Evolutionary conservation across 2,888 invertebrate species (phyloP), one percentile per base, ranked within the genome.

Genomic region (Geophilus truncorum): DNA sequence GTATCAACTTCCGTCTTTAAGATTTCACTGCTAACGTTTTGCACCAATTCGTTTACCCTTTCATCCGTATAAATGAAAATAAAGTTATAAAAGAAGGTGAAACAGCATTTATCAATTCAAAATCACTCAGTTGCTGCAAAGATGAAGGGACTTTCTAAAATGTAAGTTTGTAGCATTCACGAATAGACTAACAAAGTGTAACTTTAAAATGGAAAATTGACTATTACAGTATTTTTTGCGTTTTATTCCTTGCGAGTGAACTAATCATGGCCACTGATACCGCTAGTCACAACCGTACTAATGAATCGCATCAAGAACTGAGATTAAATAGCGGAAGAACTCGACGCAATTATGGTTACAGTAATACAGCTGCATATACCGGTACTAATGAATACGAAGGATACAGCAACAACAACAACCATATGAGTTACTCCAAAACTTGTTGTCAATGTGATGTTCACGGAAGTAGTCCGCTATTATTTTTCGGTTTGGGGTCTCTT

Each of bases 401-500:
- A 10, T 25, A 70, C 28, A 28, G n/a, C 12, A 28, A 7, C 70
- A 28, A 70, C 28, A 10, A 25, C 10, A 70, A 28, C 12, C 5
- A 3, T 10, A n/a, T 3, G 23, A 28, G 4, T 28, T 23, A 70
- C 25, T 15, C 23, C 18, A n/a, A 7, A 10, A 25, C 1, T 15
- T 70, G 70, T 70, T 70, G 70, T 9, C 25, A 25, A 0, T 70
- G 70, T 70, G 70, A 70, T 25, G 10, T 2, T 28, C 10, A 28
- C 15, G 23, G 25, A 12, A 70, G 28, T 28, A 25, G 70, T 28
- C 25, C 70, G 28, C 28, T 70, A 3, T 15, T 70, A 2, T 70
- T 70, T 70, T 70, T 70, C 25, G 70, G 70, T 70, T 70, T 70
- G 70, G 70, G 70, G 28, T 70, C 70, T 70, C 15, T 70, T 10